Conservation (phyloP, 2,888 invertebrate genomes). For the Periphyllus acericola region DNA sequence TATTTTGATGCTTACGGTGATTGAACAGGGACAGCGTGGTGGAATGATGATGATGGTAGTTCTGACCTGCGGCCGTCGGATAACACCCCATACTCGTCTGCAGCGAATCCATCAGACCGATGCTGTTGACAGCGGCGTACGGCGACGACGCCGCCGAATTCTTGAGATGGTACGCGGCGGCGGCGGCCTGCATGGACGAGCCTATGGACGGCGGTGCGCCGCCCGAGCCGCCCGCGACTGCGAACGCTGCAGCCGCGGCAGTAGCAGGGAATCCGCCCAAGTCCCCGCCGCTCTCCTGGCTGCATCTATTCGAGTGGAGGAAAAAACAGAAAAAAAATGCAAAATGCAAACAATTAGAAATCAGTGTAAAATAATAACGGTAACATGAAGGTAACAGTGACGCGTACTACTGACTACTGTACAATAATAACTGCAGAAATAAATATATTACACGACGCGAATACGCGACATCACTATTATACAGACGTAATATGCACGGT, state of each 20-base stretch:
- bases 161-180: constrained; percentile 70
- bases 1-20: constrained; percentile 46
- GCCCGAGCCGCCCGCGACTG: constrained; percentile 56
- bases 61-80: constrained; percentile 72
- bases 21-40: constrained; percentile 58
- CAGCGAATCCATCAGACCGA: constrained; percentile 72
- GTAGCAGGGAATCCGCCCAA: constrained; percentile 58
- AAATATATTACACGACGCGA: too few relatives aligned
- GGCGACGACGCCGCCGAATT: constrained; percentile 68
- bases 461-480: background rate
- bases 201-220: constrained; percentile 67
- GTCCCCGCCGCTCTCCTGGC: constrained; percentile 61
- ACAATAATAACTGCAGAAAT: background rate
- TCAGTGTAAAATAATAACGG: background rate
- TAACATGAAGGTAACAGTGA: background rate
- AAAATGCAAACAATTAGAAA: constrained; percentile 33
- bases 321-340: constrained; percentile 33
- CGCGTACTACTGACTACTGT: too few relatives aligned
- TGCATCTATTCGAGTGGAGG: constrained; percentile 38
- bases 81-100: constrained; percentile 75
- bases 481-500: background rate
- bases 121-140: constrained; percentile 72
- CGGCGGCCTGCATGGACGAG: constrained; percentile 66
- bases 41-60: constrained; percentile 56
- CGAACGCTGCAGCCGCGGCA: constrained; percentile 46